phyloP scores from a whole-genome alignment of 2,888 invertebrate species.

The Pseudeuparius sepicola region DNA sequence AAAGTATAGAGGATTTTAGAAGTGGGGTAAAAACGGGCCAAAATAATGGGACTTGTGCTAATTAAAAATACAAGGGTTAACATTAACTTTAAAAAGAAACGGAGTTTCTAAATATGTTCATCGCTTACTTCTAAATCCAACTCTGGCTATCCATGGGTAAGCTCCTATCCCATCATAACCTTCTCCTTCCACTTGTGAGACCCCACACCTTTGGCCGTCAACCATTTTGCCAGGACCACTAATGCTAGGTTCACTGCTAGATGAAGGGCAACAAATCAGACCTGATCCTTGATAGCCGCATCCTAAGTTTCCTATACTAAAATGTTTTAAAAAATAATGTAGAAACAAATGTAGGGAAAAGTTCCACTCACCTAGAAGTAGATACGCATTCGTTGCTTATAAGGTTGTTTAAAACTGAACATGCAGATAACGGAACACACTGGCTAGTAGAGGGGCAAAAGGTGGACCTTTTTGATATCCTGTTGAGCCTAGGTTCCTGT shows the following conservation, averaged over 20 bases:
- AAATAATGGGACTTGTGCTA: no score
- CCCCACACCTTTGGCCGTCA: constrained; percentile 49
- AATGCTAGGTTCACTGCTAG: constrained; percentile 14
- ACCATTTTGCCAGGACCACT: constrained; percentile 26
- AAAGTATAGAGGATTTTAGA: no score
- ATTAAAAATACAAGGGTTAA: no score
- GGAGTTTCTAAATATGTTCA: no score
- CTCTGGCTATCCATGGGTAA: constrained; percentile 65
- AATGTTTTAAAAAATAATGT: not conserved
- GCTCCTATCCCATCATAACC: constrained; percentile 59
- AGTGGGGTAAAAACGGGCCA: no score
- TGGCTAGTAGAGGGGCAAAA: constrained; percentile 34
- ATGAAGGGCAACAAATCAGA: constrained; percentile 49
- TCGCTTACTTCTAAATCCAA: constrained; percentile 66
- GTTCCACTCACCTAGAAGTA: constrained; percentile 45
- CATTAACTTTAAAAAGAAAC: no score
- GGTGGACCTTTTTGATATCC: constrained; percentile 27
- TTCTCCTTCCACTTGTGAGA: constrained; percentile 54
- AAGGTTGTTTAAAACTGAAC: constrained; percentile 47
- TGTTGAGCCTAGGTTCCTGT: no score
- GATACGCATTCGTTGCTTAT: constrained; percentile 50
- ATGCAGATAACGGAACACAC: constrained; percentile 48
- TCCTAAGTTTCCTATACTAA: constrained; percentile 41
- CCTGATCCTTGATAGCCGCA: constrained; percentile 48
- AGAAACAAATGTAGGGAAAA: not conserved